A percentile compares a stretch with the other conserved stretches of the same genome.
Conservation (phyloP, 2,888 invertebrate species). For the Plagodis pulveraria region DNA sequence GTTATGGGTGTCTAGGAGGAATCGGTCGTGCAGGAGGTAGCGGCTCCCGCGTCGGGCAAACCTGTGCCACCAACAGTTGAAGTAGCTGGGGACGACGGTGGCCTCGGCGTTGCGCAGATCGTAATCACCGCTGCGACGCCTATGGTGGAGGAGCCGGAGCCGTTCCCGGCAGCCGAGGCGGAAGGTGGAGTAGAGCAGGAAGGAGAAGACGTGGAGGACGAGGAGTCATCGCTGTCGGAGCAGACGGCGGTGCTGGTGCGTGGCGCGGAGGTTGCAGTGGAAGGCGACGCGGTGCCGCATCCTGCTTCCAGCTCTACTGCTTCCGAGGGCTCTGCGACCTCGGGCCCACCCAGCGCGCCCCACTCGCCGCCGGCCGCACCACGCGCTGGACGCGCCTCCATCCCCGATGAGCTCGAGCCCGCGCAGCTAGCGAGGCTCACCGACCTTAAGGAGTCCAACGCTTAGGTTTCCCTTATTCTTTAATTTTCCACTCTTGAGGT, state of each 20-base stretch:
- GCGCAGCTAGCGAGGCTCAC: constrained; percentile 95
- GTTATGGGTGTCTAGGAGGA: constrained; percentile 39
- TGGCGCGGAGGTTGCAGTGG: constrained; percentile 81
- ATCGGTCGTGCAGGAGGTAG: constrained; percentile 44
- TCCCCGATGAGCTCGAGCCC: constrained; percentile 95
- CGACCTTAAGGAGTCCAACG: constrained; percentile 95
- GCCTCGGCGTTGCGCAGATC: constrained; percentile 94
- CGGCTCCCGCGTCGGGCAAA: constrained; percentile 39
- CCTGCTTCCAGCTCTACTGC: constrained; percentile 87
- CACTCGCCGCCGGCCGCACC: constrained; percentile 87
- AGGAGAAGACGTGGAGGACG: constrained; percentile 64
- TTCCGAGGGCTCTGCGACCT: constrained; percentile 87
- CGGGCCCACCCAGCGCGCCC: constrained; percentile 84
- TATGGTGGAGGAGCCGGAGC: constrained; percentile 94
- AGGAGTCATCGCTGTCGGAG: constrained; percentile 78
- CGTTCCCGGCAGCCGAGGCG: constrained; percentile 86
- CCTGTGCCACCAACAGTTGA: constrained; percentile 62
- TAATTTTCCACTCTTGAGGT: constrained; percentile 7
- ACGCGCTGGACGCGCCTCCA: constrained; percentile 91
- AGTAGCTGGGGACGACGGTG: constrained; percentile 82
- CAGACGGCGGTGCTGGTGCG: constrained; percentile 77
- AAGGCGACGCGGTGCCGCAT: constrained; percentile 82
- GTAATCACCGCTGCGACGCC: constrained; percentile 97
- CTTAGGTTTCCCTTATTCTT: constrained; percentile 79
- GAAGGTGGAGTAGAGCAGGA: constrained; percentile 60